Evolutionary conservation across 2,797 vertebrate species (phyloP).

Genomic region (Valencia hispanica): DNA sequence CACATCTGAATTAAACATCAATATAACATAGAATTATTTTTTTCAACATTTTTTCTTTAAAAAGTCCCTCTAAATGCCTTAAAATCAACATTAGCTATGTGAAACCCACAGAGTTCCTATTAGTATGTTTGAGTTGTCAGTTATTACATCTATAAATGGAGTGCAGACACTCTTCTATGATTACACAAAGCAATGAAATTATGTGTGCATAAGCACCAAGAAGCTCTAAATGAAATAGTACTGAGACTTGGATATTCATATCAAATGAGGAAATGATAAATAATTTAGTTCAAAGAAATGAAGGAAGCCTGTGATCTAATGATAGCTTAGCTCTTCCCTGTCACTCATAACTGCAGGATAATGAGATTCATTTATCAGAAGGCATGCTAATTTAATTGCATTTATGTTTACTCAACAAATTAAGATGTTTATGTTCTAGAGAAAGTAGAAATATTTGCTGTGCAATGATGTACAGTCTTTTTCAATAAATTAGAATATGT

Average conservation of each 20-base stretch:
- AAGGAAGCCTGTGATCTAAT: neutral
- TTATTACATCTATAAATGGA: neutral
- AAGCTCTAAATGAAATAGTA: neutral
- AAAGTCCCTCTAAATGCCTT: neutral
- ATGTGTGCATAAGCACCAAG: neutral
- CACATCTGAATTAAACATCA: neutral
- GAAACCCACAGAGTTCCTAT: neutral
- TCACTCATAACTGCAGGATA: neutral
- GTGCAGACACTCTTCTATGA: neutral
- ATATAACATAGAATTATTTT: too few species aligned
- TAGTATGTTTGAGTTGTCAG: neutral
- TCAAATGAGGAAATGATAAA: neutral
- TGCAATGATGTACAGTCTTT: neutral
- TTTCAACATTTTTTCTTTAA: neutral
- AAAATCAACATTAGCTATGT: neutral
- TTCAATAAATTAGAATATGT: neutral
- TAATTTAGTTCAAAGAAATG: neutral
- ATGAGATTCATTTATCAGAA: neutral
- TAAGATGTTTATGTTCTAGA: neutral
- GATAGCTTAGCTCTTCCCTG: neutral
- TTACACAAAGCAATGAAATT: neutral
- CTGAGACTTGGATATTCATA: neutral
- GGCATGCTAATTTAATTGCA: neutral
- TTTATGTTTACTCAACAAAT: neutral
- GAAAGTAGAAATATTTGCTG: neutral